phyloP scores from a whole-genome alignment of 2,113 vertebrate species.

The Zingel zingel region DNA sequence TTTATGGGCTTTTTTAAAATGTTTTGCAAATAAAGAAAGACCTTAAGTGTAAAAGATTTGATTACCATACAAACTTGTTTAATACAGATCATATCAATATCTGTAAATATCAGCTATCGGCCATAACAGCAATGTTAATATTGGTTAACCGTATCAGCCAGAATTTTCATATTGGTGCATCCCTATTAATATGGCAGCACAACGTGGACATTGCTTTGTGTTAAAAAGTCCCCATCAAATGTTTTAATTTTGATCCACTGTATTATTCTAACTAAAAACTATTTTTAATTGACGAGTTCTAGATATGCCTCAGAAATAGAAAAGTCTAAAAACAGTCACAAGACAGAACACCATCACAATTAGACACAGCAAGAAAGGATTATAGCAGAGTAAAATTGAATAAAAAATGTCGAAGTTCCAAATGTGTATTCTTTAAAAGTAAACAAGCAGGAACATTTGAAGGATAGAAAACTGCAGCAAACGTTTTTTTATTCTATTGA shows the following conservation, averaged over 20 bases:
- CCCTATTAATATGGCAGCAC: not conserved
- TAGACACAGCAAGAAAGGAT: not conserved
- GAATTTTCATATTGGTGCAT: too few species aligned
- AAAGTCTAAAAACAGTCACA: not conserved
- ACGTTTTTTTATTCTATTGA: not conserved
- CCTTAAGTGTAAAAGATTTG: too few species aligned
- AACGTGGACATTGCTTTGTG: not conserved
- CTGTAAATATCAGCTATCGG: too few species aligned
- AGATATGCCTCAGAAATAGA: slow-evolving; percentile 16
- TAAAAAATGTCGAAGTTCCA: not conserved
- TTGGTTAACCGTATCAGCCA: too few species aligned
- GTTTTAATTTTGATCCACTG: slow-evolving; percentile 8
- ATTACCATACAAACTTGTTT: too few species aligned
- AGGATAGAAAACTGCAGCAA: not conserved
- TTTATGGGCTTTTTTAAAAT: too few species aligned
- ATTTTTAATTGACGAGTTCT: slow-evolving; percentile 9
- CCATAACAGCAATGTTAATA: too few species aligned
- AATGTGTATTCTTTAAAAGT: not conserved
- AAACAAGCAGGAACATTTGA: not conserved
- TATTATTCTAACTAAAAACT: slow-evolving; percentile 1
- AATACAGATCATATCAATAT: too few species aligned
- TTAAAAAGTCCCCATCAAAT: slow-evolving; percentile 6
- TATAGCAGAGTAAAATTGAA: not conserved
- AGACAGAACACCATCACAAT: not conserved
- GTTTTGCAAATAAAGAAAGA: too few species aligned